Base-by-base conservation (phyloP, 2,113 vertebrate species). In the Colinus virginianus region DNA sequence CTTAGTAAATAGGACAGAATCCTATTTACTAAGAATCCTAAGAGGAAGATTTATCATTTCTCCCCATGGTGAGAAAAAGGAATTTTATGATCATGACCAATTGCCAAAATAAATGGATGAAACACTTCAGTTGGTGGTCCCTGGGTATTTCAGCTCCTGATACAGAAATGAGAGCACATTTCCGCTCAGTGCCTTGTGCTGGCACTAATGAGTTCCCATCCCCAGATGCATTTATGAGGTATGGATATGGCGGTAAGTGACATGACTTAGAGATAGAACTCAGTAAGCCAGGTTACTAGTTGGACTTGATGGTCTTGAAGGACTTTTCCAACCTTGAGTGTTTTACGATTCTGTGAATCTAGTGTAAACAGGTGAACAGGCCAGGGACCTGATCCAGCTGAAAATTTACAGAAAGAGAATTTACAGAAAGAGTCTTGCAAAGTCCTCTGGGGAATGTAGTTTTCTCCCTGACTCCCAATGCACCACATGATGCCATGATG, bases 141-240 rank as follows among this genome's bases (percentile, higher is more conserved):
- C 4, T 8, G 21, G 61, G 43, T 4, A 3, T 59, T 77, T 63
- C 30, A 3, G n/a, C 46, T 49, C 23, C 67, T 28, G 68, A 17
- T 46, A 67, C 11, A 62, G 80, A 68, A 48, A 25, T 0, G 0
- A 53, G 45, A 58, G 49, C 42, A 20, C 3, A 0, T 13, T 62
- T 45, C 62, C 74, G 28, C 28, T 22, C 28, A 14, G 36, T 15
- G 36, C 51, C 42, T 83, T 51, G 11, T 19, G 5, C 21, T 53
- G 62, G 46, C 46, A 13, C 13, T 62, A 28, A 13, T 7, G 8
- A 51, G 49, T 28, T 53, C 49, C 25, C 14, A 53, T 53, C 49
- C 49, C 7, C 26, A 53, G 49, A 53, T 25, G 25, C 25, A 53
- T 53, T 53, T 53, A 53, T 28, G 49, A 51, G 49, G 49, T 13